phyloP scores from a whole-genome alignment of 2,797 vertebrate species.

The Enteromius radiatus region DNA sequence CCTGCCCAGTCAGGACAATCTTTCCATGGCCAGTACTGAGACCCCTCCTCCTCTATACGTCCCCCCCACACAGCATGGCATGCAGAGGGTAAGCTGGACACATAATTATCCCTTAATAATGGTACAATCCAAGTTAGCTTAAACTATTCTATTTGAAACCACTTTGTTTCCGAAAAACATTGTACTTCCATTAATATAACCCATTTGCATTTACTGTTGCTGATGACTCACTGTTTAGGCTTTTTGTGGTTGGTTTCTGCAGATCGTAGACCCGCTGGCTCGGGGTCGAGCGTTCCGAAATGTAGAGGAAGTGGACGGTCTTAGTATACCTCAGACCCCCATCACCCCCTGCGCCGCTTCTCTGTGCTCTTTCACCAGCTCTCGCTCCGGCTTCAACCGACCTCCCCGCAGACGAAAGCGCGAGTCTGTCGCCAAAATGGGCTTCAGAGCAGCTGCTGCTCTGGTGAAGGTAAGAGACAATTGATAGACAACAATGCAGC shows the following conservation, averaged over 20 bases:
- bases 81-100: constrained; percentile 88
- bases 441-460: constrained; percentile 90
- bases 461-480: constrained; percentile 85
- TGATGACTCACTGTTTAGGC: not conserved
- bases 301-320: constrained; percentile 86
- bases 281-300: constrained; percentile 92
- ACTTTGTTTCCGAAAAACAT: constrained; percentile 3
- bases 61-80: constrained; percentile 86
- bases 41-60: constrained; percentile 94
- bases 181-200: not conserved
- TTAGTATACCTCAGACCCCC: constrained; percentile 83
- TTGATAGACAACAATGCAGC: not conserved
- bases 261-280: constrained; percentile 95
- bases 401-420: constrained; percentile 88
- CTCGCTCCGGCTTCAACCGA: constrained; percentile 90
- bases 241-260: constrained; percentile 41
- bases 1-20: constrained; percentile 93
- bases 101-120: not conserved
- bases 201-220: not conserved
- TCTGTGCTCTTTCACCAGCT: constrained; percentile 97
- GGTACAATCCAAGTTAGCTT: not conserved
- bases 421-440: constrained; percentile 96
- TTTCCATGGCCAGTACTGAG: constrained; percentile 94
- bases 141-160: not conserved
- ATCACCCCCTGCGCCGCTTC: constrained; percentile 88